Evolutionary conservation across 2,113 vertebrate species (phyloP).

Genomic region (Sander lucioperca): DNA sequence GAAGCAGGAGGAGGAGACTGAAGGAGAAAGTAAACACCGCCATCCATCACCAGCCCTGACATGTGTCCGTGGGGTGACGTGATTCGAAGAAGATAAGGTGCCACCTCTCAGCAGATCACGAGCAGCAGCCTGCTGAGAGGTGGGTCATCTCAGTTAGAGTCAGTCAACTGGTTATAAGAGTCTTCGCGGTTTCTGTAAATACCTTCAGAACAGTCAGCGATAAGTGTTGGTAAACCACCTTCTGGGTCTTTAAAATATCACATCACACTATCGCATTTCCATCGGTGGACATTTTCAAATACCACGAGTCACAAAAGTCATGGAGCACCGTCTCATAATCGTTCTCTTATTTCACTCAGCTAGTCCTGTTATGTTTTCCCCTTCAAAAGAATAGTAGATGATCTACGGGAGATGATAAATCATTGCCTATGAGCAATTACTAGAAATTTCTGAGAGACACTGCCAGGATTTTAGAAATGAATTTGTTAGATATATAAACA

Average conservation of each 20-base stretch:
- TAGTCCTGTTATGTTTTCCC: background rate
- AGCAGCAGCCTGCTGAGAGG: background rate
- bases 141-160: background rate
- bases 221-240: background rate
- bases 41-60: constrained; percentile 1
- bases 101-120: background rate
- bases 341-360: too few relatives aligned
- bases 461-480: background rate
- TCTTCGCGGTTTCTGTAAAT: background rate
- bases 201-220: background rate
- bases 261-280: too few relatives aligned
- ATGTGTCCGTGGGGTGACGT: background rate
- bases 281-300: too few relatives aligned
- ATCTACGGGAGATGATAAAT: background rate
- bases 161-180: background rate
- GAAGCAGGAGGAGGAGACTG: background rate
- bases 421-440: background rate
- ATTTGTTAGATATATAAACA: background rate
- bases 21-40: constrained; percentile 13
- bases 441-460: background rate
- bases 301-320: too few relatives aligned
- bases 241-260: background rate
- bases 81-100: background rate
- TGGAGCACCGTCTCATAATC: too few relatives aligned
- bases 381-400: background rate